A percentile compares a stretch with the other conserved stretches of the same genome.
Evolutionary conservation across 2,888 invertebrate genomes (phyloP).

Genomic region (Oeneis ivallda): DNA sequence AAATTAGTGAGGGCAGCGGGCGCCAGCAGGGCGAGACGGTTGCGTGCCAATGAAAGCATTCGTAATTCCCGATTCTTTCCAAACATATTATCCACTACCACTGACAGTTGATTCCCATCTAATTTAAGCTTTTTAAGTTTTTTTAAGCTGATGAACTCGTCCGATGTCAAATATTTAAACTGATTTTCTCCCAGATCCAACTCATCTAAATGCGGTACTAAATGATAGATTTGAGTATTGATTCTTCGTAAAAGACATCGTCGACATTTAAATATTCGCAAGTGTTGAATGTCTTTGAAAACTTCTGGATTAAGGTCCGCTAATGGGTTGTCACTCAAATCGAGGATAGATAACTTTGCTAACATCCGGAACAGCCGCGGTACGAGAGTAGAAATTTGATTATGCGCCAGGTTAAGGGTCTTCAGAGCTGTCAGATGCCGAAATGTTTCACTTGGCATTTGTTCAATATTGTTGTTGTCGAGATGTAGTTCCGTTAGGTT

Average conservation of each 20-base stretch:
- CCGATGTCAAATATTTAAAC: constrained; percentile 87
- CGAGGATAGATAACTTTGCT: constrained; percentile 85
- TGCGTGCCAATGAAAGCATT: constrained; percentile 84
- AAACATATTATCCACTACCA: constrained; percentile 87
- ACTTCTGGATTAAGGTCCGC: constrained; percentile 89
- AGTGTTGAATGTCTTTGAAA: constrained; percentile 88
- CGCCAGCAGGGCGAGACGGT: constrained; percentile 88
- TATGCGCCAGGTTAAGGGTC: constrained; percentile 84
- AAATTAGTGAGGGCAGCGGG: constrained; percentile 88
- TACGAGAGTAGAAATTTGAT: constrained; percentile 85
- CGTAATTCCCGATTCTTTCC: constrained; percentile 79
- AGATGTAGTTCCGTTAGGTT: constrained; percentile 87
- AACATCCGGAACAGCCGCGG: constrained; percentile 88
- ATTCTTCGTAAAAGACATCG: constrained; percentile 87
- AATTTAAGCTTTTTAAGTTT: constrained; percentile 84
- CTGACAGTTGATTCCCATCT: constrained; percentile 89
- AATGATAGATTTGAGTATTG: constrained; percentile 90
- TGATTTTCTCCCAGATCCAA: constrained; percentile 89
- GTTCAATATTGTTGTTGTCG: constrained; percentile 87
- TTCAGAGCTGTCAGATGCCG: constrained; percentile 86
- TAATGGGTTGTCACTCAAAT: constrained; percentile 88
- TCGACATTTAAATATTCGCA: constrained; percentile 87
- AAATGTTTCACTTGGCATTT: constrained; percentile 89
- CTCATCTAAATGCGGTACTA: constrained; percentile 86
- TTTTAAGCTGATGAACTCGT: constrained; percentile 87